Evolutionary conservation across 2,797 vertebrate species (phyloP), one percentile per base, ranked within the genome.

Genomic region (Aldrovandia affinis): DNA sequence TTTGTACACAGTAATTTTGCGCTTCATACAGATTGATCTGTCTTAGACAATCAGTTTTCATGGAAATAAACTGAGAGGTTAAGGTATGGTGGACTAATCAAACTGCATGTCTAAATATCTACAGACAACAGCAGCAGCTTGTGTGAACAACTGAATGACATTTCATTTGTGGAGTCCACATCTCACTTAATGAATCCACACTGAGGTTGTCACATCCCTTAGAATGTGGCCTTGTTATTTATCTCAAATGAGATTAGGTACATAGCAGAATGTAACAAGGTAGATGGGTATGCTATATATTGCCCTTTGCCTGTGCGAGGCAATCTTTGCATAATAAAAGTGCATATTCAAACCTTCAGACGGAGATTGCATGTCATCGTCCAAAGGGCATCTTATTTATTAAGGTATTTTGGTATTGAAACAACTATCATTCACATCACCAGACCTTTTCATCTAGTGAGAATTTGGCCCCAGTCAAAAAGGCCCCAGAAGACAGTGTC

Each of bases 261-360:
- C 36, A 63, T 70, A 33, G 54, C 73, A 14, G 75, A 22, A 83
- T 61, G 73, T 83, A 30, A 36, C 54, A 57, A 77, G 55, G 68
- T 70, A 75, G 82, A 70, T 75, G 81, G 70, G 65, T 77, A 14
- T 44, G 75, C 44, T 77, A 84, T 85, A 80, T 52, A 83, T 81
- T 85, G 59, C 65, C 65, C 80, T 85, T 68, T 80, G 55, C 81
- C 77, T 30, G 33, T 63, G 77, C 28, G 86, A 86, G 83, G 78
- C 68, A 84, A 85, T 83, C 68, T 84, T 86, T 83, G 78, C 54
- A 80, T 83, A 85, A 83, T 85, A 86, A 85, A 85, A 87, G 86
- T 87, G 81, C 80, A 88, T 80, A 86, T 86, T 28, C 39, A 52
- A 85, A 81, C 80, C 85, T 86, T 87, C 82, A 81, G 80, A 79